Base-by-base conservation (phyloP, 1,140 invertebrate genomes). In the Orussus abietinus region DNA sequence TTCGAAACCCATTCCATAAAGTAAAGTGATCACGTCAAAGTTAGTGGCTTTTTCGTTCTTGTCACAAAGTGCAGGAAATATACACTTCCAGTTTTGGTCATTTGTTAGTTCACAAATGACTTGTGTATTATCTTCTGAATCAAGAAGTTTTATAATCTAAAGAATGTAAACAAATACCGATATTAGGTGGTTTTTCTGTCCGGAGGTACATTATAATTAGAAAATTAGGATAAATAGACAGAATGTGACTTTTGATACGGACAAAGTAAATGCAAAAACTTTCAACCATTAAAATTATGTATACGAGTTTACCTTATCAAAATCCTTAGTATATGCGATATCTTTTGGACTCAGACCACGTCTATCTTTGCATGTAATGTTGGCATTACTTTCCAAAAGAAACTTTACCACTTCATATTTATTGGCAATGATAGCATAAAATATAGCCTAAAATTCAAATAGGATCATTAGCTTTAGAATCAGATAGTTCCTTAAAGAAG, bases 1-100 rank as follows among this genome's bases (percentile, higher is more conserved):
- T 31, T 77, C 76, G 41, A 78, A 74, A 31, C 69, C 67, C 76
- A 80, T 80, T 11, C 76, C 78, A 49, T 71, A 68, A 2, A 81
- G 57, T 1, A 80, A 62, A 25, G 33, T 42, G 3, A 32, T 38
- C 25, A 74, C 25, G 32, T 72, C 62, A 17, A 36, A 25, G 42
- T 65, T 36, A 11, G 71, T 11, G 38, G 21, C 34, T 3, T 64
- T n/a, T 5, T 53, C 12, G 14, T 53, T 28, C 5, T 28, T 42
- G 13, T 25, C 15, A 31, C 9, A 37, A 11, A 63, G 29, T 17
- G 42, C 42, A 34, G 62, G 51, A 53, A 72, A 67, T 36, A 66
- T 42, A 42, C 71, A 55, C 17, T 35, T 41, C 69, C 69, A 74
- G 18, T 42, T 31, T 10, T 0, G 1, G 5, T 43, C n/a, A 15